phyloP scores from a whole-genome alignment of 2,113 vertebrate species.

The Scopus umbretta region DNA sequence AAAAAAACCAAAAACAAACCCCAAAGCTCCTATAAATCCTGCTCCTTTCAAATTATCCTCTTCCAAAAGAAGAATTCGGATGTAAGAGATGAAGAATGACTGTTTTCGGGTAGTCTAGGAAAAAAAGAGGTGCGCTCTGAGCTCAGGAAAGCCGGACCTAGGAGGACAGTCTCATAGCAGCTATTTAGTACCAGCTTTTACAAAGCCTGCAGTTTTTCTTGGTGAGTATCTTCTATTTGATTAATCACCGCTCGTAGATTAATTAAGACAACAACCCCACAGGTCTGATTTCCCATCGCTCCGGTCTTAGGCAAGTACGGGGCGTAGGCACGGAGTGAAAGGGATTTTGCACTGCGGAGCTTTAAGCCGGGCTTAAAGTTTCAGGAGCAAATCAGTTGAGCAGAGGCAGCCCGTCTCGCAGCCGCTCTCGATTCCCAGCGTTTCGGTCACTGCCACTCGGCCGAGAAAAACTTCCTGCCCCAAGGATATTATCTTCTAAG shows the following conservation, averaged over 20 bases:
- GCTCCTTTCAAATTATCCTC: background rate
- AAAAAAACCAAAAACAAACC: background rate
- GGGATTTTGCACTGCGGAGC: accelerated
- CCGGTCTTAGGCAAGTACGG: too few relatives aligned
- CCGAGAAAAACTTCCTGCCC: background rate
- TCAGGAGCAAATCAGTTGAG: background rate
- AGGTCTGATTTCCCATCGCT: too few relatives aligned
- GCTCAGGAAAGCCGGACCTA: background rate
- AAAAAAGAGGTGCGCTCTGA: background rate
- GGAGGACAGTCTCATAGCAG: background rate
- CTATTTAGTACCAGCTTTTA: background rate
- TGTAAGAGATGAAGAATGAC: background rate
- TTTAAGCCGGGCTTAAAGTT: background rate
- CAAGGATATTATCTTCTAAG: background rate
- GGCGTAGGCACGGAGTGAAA: accelerated
- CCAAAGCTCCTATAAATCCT: background rate
- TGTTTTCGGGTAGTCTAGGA: background rate
- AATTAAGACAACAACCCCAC: background rate
- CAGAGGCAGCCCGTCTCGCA: accelerated
- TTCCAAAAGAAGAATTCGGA: background rate
- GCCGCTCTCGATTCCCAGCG: background rate
- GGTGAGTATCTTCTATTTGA: too few relatives aligned
- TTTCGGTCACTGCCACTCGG: background rate
- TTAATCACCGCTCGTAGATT: background rate
- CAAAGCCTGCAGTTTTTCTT: background rate